Conservation (phyloP, 2,888 invertebrate species). For the Nomada fabriciana region DNA sequence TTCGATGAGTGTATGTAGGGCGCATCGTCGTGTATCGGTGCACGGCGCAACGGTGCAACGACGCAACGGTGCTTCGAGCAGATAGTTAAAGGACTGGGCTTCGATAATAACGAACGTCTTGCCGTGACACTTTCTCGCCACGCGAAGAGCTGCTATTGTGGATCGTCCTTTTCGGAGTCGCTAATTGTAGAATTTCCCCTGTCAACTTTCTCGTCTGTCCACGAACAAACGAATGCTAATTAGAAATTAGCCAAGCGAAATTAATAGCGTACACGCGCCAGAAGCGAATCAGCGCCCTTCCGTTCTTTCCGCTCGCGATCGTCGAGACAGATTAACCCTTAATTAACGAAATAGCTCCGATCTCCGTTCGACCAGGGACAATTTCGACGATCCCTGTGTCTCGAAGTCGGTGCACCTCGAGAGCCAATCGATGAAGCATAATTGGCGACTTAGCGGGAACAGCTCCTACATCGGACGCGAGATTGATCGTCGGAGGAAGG, state of each 20-base stretch:
- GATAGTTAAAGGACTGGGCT: slow-evolving; percentile 46
- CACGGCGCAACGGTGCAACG: slow-evolving; percentile 50
- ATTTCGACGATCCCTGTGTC: background rate
- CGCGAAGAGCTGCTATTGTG: background rate
- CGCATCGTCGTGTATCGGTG: slow-evolving; percentile 32
- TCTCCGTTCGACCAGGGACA: background rate
- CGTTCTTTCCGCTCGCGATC: background rate
- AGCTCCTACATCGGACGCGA: slow-evolving; percentile 61
- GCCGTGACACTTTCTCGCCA: slow-evolving; percentile 56
- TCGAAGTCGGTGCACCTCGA: slow-evolving; percentile 20
- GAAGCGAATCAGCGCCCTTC: background rate
- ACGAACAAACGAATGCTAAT: too few species aligned
- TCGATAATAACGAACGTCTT: slow-evolving; percentile 52
- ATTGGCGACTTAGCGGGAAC: slow-evolving; percentile 72
- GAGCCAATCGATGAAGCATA: slow-evolving; percentile 57
- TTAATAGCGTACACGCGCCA: too few species aligned
- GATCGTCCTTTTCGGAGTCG: background rate
- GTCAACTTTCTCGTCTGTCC: too few species aligned
- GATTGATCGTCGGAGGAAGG: slow-evolving; percentile 67
- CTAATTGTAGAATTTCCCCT: background rate
- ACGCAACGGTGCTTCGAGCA: slow-evolving; percentile 53
- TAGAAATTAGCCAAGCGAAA: too few species aligned
- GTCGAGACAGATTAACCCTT: background rate
- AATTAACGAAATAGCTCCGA: background rate
- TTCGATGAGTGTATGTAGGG: slow-evolving; percentile 61